Percentiles rank a stretch among this genome's conserved stretches.
Conservation (phyloP, 1,140 invertebrate genomes). For the Nasonia vitripennis region DNA sequence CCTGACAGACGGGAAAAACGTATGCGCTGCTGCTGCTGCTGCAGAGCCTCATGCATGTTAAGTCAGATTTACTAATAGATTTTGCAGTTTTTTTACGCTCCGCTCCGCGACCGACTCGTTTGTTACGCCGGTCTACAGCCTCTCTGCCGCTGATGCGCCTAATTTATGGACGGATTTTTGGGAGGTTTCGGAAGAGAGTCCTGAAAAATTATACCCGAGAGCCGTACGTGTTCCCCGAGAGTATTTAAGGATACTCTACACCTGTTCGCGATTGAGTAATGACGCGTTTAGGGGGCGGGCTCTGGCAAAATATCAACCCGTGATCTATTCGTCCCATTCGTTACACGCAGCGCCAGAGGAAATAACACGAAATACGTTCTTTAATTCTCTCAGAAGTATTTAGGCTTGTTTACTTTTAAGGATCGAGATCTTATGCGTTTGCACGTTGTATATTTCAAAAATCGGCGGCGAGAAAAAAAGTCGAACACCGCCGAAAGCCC, state of each 20-base stretch:
- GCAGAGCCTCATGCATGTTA: constrained; percentile 28
- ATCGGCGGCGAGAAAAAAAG: background rate
- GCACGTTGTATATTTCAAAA: background rate
- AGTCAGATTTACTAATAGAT: constrained; percentile 50
- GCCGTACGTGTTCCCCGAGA: background rate
- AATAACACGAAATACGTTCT: background rate
- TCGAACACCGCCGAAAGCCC: background rate
- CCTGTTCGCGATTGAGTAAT: background rate
- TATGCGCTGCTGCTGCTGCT: background rate
- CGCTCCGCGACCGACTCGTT: constrained; percentile 30
- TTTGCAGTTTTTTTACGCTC: constrained; percentile 30
- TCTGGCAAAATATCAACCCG: background rate
- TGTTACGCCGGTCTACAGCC: background rate
- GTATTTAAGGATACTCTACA: constrained; percentile 14
- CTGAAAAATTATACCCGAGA: constrained; percentile 14
- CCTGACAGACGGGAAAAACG: constrained; percentile 24
- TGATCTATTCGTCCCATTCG: background rate
- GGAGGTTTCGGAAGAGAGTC: constrained; percentile 11
- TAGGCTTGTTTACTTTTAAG: no score
- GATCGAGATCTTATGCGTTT: background rate
- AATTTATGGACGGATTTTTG: constrained; percentile 28
- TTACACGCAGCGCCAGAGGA: background rate
- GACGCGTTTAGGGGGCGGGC: background rate
- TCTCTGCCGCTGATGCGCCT: background rate
- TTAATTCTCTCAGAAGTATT: no score